A percentile compares a stretch with the other conserved stretches of the same genome.
These are phyloP conservation scores for Cremastobaeus sp. DNA, from an alignment of 2,888 invertebrate genomes.

Conservation along the genomic window DNA sequence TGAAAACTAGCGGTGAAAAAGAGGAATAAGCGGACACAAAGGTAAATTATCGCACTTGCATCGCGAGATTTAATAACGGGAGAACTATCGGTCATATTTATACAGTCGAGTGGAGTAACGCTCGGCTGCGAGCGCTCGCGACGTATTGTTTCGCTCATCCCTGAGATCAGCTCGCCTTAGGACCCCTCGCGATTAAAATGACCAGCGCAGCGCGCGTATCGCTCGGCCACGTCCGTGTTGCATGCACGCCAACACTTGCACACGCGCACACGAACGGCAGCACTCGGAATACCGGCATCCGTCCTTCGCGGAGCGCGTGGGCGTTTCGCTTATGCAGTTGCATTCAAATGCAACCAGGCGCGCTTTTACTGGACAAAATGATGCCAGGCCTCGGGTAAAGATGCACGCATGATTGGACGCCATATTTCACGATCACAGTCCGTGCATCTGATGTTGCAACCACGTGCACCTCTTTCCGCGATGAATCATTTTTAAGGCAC, in stretches of 20 bases:
- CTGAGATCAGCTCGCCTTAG: slow-evolving; percentile 57
- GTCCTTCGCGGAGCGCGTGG: slow-evolving; percentile 56
- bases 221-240: slow-evolving; percentile 26
- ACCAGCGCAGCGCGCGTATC: slow-evolving; percentile 57
- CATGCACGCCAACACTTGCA: slow-evolving; percentile 18
- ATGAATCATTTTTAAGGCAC: slow-evolving; percentile 29
- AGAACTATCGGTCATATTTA: slow-evolving; percentile 36
- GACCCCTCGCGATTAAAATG: slow-evolving; percentile 64
- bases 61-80: slow-evolving; percentile 27
- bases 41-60: slow-evolving; percentile 21
- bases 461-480: slow-evolving; percentile 16
- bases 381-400: slow-evolving; percentile 45
- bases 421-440: slow-evolving; percentile 58
- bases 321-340: slow-evolving; percentile 60
- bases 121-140: slow-evolving; percentile 29
- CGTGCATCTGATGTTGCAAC: slow-evolving; percentile 44
- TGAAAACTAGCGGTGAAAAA: too few relatives aligned
- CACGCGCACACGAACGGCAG: slow-evolving; percentile 48
- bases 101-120: slow-evolving; percentile 22
- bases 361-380: slow-evolving; percentile 47
- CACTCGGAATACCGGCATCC: slow-evolving; percentile 41
- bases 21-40: slow-evolving; percentile 2
- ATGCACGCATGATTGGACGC: slow-evolving; percentile 59
- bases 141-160: slow-evolving; percentile 48
- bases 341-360: slow-evolving; percentile 52